Evolutionary conservation across 1,140 invertebrate genomes (phyloP), one percentile per base, ranked within the genome.

Genomic region (Hypsibius dujardini): DNA sequence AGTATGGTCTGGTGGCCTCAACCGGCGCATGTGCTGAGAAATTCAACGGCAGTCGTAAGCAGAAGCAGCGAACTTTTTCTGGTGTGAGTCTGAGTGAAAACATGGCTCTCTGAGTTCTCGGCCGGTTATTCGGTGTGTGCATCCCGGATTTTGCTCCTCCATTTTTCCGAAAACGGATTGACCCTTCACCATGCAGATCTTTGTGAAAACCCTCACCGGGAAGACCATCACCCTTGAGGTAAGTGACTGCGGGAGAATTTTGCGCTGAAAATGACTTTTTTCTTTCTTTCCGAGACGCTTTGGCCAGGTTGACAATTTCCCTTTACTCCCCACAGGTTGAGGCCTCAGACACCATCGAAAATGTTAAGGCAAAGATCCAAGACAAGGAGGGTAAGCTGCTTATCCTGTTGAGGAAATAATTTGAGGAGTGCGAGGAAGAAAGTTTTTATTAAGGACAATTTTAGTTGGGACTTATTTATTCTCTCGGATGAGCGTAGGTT

Each of bases 201-300:
- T 94, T 80, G 90, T 94, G 12, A 93, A 93, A 80, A 93, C 90
- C 77, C 84, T 93, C 47, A 93, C 90, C 76, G 91, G 90, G 72
- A 95, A 94, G 82, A 94, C 90, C 81, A 93, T 94, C 82, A 92
- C 90, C 74, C 86, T 93, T 75, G 91, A 93, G 83, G 90, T 92
- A 42, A 67, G 12, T 42, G 42, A 15, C 12, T 3, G 42, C 3
- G 12, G 62, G 12, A 42, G 12, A 3, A 28, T 28, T 28, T 28
- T 28, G 28, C 28, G 28, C 28, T 28, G 28, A 28, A 28, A 28
- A 28, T 28, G 28, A 28, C 28, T 28, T 28, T 28, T 28, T 28
- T 28, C 28, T 28, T 28, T 28, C 28, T 28, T 28, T 28, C 28
- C 28, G 28, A 28, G 28, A 28, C 28, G 28, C 0, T 28, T 28